Evolutionary conservation across 2,888 invertebrate species (phyloP), one percentile per base, ranked within the genome.

Genomic region (Pristionchus arcanus): DNA sequence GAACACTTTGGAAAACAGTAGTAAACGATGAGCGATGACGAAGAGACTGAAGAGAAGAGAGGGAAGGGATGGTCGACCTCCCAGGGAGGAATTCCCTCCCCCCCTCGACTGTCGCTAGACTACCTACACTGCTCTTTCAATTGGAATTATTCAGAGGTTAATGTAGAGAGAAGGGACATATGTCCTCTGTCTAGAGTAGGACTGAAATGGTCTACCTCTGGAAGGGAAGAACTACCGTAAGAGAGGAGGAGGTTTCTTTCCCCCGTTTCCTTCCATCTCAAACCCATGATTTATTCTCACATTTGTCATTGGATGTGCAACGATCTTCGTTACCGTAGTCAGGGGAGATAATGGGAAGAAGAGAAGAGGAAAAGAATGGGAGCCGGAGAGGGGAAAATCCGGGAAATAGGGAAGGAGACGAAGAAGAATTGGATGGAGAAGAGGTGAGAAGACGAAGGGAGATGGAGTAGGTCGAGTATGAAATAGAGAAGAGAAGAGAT

Each of bases 401-500:
- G 89, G 59, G 42, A 68, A 71, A 88, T 71, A 84, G 68, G 28
- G 59, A 66, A 31, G 19, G 49, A 89, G n/a, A 53, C 31, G 74
- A 87, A 77, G 74, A 81, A 66, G 77, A n/a, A 71, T n/a, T 37
- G 88, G 86, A 90, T 89, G 90, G 77, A 88, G 84, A 49, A 74
- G 90, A 88, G 84, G 28, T 15, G 28, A 53, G 83, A 37, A n/a
- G 31, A 71, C 49, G 63, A n/a, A 25, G 71, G 63, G 66, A 34
- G 85, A 90, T 63, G 89, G 85, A 89, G 89, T 87, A 90, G 85
- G 71, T 84, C 68, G 85, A 63, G 53, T 49, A 87, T 59, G 85
- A 83, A 81, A 77, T 59, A 68, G 83, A 85, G 89, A 83, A 74
- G 74, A 71, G 81, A 86, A 63, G 68, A 66, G 77, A 25, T 77